Evolutionary conservation across 2,797 vertebrate species (phyloP).

Genomic region (Falco novaeseelandiae): DNA sequence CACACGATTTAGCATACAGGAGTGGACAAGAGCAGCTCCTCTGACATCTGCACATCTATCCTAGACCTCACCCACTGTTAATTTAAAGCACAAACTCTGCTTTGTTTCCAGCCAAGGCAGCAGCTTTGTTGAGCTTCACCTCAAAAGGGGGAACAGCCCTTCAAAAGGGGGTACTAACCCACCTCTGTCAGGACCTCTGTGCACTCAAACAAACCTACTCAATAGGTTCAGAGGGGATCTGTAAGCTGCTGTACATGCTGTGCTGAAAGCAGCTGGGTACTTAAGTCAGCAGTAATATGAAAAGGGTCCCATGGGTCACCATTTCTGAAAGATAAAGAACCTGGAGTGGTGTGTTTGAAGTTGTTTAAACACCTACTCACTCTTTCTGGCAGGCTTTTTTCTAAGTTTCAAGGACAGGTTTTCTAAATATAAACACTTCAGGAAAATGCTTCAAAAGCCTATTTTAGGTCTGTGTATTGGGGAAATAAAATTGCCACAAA

Average conservation of each 20-base stretch:
- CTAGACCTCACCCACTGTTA: not conserved
- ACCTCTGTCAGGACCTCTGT: not conserved
- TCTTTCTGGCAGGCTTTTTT: not conserved
- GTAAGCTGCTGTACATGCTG: not conserved
- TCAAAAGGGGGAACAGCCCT: not conserved
- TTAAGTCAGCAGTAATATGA: not conserved
- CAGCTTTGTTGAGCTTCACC: not conserved
- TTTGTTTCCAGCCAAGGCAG: not conserved
- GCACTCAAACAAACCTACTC: not conserved
- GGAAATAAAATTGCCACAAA: constrained; percentile 2
- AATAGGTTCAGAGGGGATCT: not conserved
- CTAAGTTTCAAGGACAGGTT: not conserved
- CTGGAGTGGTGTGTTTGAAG: not conserved
- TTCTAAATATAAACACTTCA: constrained; percentile 30
- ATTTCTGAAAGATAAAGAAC: constrained; percentile 12
- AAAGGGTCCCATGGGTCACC: not conserved
- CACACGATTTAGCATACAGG: not conserved
- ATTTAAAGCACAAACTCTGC: not conserved
- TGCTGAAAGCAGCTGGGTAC: not conserved
- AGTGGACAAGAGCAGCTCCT: not conserved
- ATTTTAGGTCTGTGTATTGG: not conserved
- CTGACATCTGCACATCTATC: not conserved
- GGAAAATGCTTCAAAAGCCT: not conserved
- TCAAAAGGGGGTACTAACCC: not conserved
- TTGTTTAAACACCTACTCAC: constrained; percentile 1